Evolutionary conservation across 2,113 vertebrate species (phyloP).

Genomic region (Coregonus clupeaformis): DNA sequence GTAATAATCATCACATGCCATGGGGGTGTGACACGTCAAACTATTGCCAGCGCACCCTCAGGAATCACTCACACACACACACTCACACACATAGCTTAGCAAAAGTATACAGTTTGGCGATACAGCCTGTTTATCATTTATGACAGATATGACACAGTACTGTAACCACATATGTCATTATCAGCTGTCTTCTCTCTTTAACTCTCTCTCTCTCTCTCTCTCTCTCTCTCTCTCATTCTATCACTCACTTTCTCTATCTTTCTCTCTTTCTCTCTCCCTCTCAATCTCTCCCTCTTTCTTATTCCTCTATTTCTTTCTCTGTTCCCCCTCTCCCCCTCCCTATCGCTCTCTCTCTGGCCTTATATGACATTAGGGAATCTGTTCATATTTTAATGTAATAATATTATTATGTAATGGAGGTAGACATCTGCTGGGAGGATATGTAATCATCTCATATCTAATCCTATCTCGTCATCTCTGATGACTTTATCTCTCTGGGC

Average conservation of each 20-base stretch:
- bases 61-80: background rate
- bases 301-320: background rate
- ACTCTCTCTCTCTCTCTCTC: background rate
- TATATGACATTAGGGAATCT: background rate
- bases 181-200: background rate
- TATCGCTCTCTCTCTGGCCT: background rate
- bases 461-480: background rate
- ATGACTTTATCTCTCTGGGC: background rate
- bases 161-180: background rate
- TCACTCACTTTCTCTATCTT: background rate
- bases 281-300: background rate
- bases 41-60: background rate
- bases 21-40: constrained; percentile 7
- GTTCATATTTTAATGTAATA: background rate
- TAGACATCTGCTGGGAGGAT: background rate
- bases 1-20: background rate
- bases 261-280: background rate
- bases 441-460: background rate
- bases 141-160: background rate
- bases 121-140: background rate
- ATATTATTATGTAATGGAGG: background rate
- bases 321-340: background rate
- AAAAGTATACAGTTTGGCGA: background rate
- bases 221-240: background rate
- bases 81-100: background rate